Evolutionary conservation across 2,888 invertebrate genomes (phyloP).

Genomic region (Amiota minor): DNA sequence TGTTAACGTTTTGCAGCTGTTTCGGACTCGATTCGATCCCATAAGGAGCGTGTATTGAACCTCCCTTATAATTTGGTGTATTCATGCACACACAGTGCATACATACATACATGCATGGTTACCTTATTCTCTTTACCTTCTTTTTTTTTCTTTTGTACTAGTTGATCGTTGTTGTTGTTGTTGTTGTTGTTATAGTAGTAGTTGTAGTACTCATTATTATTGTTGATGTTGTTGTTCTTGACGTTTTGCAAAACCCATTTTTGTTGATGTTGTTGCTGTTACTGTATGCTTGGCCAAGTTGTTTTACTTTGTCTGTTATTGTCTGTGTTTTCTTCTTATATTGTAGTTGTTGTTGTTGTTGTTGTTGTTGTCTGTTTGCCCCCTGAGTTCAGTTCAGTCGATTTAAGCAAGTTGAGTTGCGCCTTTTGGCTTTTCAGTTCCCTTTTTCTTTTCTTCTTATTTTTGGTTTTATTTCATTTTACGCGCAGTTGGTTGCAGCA

Average conservation of each 20-base stretch:
- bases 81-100: neutral
- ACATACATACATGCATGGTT: neutral
- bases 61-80: conserved; percentile 54
- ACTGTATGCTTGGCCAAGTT: conserved; percentile 37
- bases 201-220: neutral
- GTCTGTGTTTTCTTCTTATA: conserved; percentile 40
- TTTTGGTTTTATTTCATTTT: conserved; percentile 15
- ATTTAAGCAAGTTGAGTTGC: conserved; percentile 42
- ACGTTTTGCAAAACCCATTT: conserved; percentile 33
- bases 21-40: conserved; percentile 37
- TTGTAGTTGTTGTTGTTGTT: conserved; percentile 37
- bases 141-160: conserved; percentile 14
- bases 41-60: conserved; percentile 54
- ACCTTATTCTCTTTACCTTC: conserved; percentile 11
- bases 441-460: conserved; percentile 9
- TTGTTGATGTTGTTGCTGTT: conserved; percentile 40
- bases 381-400: conserved; percentile 9
- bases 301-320: conserved; percentile 44
- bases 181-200: conserved; percentile 19
- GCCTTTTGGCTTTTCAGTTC: conserved; percentile 35
- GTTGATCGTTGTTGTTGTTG: conserved; percentile 18
- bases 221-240: conserved; percentile 18
- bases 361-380: conserved; percentile 36
- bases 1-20: conserved; percentile 57
- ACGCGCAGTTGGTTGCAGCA: conserved; percentile 7